Conservation (phyloP, 2,888 invertebrate species). For the Silvanus unidentatus region DNA sequence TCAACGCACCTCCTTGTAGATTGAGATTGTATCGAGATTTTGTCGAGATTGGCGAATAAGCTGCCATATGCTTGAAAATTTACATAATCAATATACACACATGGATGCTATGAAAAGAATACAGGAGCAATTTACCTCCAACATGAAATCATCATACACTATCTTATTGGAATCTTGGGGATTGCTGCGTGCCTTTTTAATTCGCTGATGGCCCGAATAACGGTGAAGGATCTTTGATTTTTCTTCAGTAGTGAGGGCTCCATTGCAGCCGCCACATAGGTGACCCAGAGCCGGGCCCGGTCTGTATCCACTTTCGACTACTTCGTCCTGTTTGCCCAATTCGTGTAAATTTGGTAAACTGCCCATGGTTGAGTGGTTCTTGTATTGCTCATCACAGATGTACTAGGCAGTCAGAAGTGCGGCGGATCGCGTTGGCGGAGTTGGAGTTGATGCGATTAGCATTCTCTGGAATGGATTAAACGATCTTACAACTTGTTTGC, state of each 20-base stretch:
- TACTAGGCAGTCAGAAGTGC: too few species aligned
- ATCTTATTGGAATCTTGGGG: conserved; percentile 35
- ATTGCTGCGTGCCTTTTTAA: conserved; percentile 37
- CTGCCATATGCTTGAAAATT: conserved; percentile 43
- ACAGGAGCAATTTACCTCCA: conserved; percentile 34
- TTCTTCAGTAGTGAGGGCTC: conserved; percentile 31
- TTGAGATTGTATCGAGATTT: conserved; percentile 48
- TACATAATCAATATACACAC: conserved; percentile 11
- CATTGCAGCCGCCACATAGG: conserved; percentile 32
- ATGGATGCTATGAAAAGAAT: too few species aligned
- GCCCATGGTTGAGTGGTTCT: conserved; percentile 48
- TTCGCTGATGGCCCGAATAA: conserved; percentile 36
- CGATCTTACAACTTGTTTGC: too few species aligned
- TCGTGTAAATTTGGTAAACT: conserved; percentile 63
- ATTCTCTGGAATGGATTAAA: too few species aligned
- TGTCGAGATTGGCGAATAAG: conserved; percentile 57
- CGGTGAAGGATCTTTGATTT: conserved; percentile 36
- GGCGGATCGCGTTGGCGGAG: too few species aligned
- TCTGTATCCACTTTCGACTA: conserved; percentile 12
- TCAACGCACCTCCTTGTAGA: conserved; percentile 52
- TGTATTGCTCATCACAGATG: conserved; percentile 1
- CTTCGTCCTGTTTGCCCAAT: conserved; percentile 44
- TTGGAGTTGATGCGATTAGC: too few species aligned
- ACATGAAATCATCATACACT: conserved; percentile 37
- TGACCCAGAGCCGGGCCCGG: conserved; percentile 36